Conservation (phyloP, 2,113 vertebrate genomes). For the Mesocricetus auratus region DNA sequence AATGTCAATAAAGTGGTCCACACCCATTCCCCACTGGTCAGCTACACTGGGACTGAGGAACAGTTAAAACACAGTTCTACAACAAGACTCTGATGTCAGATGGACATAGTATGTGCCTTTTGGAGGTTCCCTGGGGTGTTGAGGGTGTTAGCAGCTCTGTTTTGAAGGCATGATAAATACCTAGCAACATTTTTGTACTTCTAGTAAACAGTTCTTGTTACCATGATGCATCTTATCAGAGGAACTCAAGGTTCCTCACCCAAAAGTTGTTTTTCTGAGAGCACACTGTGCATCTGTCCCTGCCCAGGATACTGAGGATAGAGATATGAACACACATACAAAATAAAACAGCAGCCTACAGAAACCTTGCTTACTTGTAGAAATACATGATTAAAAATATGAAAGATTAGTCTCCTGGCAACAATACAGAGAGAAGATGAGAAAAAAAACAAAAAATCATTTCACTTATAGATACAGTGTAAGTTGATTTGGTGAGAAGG, state of each 20-base stretch:
- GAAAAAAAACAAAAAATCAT: background rate
- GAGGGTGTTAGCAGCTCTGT: background rate
- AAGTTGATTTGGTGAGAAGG: background rate
- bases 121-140: background rate
- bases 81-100: background rate
- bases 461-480: background rate
- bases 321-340: background rate
- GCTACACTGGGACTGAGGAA: background rate
- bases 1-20: background rate
- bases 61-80: background rate
- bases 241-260: background rate
- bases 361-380: background rate
- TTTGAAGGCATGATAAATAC: background rate
- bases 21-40: background rate
- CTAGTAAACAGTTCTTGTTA: slow-evolving; percentile 5
- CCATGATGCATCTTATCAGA: background rate
- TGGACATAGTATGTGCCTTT: background rate
- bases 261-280: no score
- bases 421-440: background rate
- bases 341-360: background rate
- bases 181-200: background rate
- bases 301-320: no score
- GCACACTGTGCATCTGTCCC: no score
- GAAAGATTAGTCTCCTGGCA: background rate
- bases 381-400: background rate